Evolutionary conservation across 2,797 vertebrate genomes (phyloP).

Genomic region (Aeoliscus strigatus): DNA sequence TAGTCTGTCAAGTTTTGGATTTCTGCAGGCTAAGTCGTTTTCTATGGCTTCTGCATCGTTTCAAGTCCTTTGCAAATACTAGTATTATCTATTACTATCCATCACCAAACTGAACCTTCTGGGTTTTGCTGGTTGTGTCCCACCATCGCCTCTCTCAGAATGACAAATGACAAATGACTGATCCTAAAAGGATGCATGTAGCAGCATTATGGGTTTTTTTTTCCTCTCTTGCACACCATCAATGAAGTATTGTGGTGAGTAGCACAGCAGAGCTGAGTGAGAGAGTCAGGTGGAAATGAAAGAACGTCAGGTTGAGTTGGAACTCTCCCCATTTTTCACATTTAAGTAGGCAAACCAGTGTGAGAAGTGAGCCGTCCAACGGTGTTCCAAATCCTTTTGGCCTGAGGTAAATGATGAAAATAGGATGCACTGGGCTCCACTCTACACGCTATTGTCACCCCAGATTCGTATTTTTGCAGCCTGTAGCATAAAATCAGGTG

Average conservation of each 20-base stretch:
- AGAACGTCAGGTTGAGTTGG: conserved; percentile 27
- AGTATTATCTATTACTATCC: no score
- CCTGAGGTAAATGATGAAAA: conserved; percentile 67
- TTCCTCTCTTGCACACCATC: no score
- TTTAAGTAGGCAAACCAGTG: conserved; percentile 59
- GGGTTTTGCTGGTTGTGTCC: no score
- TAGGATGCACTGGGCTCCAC: conserved; percentile 62
- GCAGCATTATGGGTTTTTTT: no score
- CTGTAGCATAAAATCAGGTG: conserved; percentile 53
- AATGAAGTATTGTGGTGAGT: conserved; percentile 4
- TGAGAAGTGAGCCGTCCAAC: conserved; percentile 61
- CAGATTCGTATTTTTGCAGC: conserved; percentile 69
- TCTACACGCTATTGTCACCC: conserved; percentile 61
- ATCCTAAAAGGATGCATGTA: no score
- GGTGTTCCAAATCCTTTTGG: conserved; percentile 68
- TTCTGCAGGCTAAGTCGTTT: no score
- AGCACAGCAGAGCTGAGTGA: conserved; percentile 4
- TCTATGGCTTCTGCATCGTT: no score
- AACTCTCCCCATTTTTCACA: conserved; percentile 59
- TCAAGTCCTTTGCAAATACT: no score
- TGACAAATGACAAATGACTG: no score
- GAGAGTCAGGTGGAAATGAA: conserved; percentile 10
- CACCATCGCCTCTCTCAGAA: no score
- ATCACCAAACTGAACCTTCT: no score
- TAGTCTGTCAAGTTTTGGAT: no score